Evolutionary conservation across 2,797 vertebrate species (phyloP).

Genomic region (Amphiprion clarkii): DNA sequence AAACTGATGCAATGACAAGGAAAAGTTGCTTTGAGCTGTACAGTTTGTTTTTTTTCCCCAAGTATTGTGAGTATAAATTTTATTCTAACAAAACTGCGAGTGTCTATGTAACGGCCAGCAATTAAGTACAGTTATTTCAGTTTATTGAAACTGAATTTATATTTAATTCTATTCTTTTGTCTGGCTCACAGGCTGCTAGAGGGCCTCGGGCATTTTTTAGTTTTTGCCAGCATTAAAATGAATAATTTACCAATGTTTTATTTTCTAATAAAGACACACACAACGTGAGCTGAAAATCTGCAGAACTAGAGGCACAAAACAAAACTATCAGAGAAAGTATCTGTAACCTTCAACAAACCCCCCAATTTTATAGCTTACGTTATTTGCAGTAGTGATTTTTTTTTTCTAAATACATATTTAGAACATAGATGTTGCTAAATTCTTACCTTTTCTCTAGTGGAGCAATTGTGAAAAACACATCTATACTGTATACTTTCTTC

Average conservation of each 20-base stretch:
- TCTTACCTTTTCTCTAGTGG: not conserved
- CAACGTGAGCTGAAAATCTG: not conserved
- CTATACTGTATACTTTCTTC: not conserved
- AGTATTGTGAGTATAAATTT: conserved; percentile 9
- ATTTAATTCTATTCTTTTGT: conserved; percentile 22
- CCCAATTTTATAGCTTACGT: not conserved
- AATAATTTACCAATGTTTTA: conserved; percentile 51
- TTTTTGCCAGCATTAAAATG: conserved; percentile 39
- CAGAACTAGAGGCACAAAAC: not conserved
- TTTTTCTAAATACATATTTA: not conserved
- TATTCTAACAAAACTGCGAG: conserved; percentile 1
- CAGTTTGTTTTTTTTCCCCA: not conserved
- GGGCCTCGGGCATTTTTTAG: conserved; percentile 4
- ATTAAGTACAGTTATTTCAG: conserved; percentile 25
- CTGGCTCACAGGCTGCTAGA: conserved; percentile 3
- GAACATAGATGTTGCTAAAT: not conserved
- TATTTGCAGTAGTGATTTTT: not conserved
- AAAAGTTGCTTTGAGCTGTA: conserved; percentile 18
- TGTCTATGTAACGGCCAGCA: not conserved
- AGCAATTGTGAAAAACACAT: not conserved
- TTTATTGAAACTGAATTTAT: conserved; percentile 27
- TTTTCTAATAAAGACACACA: conserved; percentile 35
- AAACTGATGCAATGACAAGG: conserved; percentile 39
- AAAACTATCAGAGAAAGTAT: not conserved
- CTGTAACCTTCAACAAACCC: not conserved